Conservation (phyloP, 2,113 vertebrate species). For the Lepisosteus oculatus region DNA sequence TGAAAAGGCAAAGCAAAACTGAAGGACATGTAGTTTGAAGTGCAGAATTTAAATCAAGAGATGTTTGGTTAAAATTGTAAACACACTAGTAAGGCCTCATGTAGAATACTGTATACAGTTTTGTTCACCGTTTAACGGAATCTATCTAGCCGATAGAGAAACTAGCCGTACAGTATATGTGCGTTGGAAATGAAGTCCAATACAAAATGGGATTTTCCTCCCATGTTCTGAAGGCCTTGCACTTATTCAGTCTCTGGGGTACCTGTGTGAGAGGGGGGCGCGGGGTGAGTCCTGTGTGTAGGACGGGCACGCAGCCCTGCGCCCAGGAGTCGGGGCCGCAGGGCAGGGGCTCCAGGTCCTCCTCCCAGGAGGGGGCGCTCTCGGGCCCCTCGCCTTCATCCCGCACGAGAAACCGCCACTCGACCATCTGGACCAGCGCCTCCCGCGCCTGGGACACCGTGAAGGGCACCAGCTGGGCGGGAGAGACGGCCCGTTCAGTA, state of each 20-base stretch:
- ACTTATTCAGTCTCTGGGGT: constrained; percentile 6
- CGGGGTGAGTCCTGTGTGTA: background rate
- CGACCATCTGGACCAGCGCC: constrained; percentile 53
- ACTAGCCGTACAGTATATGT: too few relatives aligned
- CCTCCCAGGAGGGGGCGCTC: constrained; percentile 39
- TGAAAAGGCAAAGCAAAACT: too few relatives aligned
- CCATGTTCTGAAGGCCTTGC: too few relatives aligned
- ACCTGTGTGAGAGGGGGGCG: constrained; percentile 36
- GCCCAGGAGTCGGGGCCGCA: constrained; percentile 61
- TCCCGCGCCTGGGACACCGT: constrained; percentile 56
- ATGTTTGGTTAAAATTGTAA: too few relatives aligned
- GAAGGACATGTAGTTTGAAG: too few relatives aligned
- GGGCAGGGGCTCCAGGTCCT: constrained; percentile 65
- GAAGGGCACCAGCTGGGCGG: constrained; percentile 64
- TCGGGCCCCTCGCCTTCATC: constrained; percentile 61
- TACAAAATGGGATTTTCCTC: too few relatives aligned
- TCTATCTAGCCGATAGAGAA: too few relatives aligned
- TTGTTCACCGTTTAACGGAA: too few relatives aligned
- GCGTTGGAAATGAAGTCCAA: too few relatives aligned
- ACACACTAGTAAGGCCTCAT: too few relatives aligned
- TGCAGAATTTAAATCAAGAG: too few relatives aligned
- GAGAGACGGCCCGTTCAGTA: background rate
- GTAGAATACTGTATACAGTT: too few relatives aligned
- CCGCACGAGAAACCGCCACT: constrained; percentile 60
- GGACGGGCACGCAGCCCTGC: constrained; percentile 53